phyloP scores from a whole-genome alignment of 2,113 vertebrate species.

The Macrotis lagotis region DNA sequence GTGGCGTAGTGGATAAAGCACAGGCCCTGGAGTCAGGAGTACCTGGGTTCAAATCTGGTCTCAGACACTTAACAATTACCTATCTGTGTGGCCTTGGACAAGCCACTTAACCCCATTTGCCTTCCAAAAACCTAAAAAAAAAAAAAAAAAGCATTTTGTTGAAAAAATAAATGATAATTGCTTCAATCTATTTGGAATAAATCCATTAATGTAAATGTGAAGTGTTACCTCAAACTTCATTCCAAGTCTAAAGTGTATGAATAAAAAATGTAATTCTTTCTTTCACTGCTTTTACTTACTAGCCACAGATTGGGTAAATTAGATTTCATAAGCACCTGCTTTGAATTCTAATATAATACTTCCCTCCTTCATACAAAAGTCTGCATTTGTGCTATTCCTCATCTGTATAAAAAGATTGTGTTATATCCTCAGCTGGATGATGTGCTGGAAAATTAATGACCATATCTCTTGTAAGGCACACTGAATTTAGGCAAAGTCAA shows the following conservation, averaged over 20 bases:
- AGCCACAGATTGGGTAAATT: background rate
- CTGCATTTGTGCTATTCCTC: background rate
- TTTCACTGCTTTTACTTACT: background rate
- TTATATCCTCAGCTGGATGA: background rate
- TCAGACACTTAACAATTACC: too few relatives aligned
- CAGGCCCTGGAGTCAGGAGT: too few relatives aligned
- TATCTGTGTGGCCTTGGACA: too few relatives aligned
- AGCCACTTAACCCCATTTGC: too few relatives aligned
- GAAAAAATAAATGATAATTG: background rate
- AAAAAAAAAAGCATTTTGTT: too few relatives aligned
- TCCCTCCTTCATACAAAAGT: background rate
- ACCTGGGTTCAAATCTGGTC: too few relatives aligned
- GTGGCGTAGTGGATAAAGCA: too few relatives aligned
- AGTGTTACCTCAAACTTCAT: background rate
- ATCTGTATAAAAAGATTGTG: background rate
- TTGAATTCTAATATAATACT: background rate
- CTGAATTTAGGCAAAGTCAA: background rate
- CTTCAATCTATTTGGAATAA: background rate
- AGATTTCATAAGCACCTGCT: background rate
- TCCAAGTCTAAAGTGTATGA: background rate
- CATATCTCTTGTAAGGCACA: background rate
- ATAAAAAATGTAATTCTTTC: background rate
- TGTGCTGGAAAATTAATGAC: background rate
- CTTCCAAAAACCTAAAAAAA: too few relatives aligned
- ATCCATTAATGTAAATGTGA: background rate